Base-by-base conservation (phyloP, 2,797 vertebrate genomes). In the Discoglossus pictus region DNA sequence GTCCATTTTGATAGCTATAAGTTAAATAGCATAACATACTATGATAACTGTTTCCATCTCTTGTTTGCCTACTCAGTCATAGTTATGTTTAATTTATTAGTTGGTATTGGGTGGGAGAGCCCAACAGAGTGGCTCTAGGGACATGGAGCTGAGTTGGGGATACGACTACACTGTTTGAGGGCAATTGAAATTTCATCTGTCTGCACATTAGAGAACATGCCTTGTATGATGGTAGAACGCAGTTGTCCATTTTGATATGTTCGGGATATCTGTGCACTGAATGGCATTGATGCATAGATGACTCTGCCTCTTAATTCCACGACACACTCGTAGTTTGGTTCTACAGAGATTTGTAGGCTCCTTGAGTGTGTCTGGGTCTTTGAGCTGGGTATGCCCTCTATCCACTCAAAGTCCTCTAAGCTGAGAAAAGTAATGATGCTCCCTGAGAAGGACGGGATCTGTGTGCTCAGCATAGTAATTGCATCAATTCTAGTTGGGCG, bases 301-400 rank as follows among this genome's bases (percentile, higher is more conserved):
- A n/a, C n/a, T n/a, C n/a, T 84, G 0, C 87, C 88, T 66, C 89
- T 87, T 87, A 90, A 88, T 5, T 77, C 82, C 34, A 88, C 87
- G 2, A 27, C 74, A 77, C 88, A 90, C 44, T 69, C 78, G 78
- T 88, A 80, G 76, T 88, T 89, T 0, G n/a, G n/a, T n/a, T n/a
- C n/a, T n/a, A n/a, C n/a, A n/a, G n/a, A n/a, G n/a, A n/a, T n/a
- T n/a, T n/a, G 87, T 54, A 90, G 80, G 0, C 85, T 85, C 27
- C 88, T 84, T 0, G 84, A 82, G 75, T 90, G 87, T 68, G 79
- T 82, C 17, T 88, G 58, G 1, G 77, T 17, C 75, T 90, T 87
- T 39, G 84, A 78, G 60, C 81, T 1, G 0, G 86, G 86, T 61
- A 87, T 90, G 36, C 87, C 87, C 7, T 76, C 78, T 3, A 71